phyloP scores from a whole-genome alignment of 1,140 invertebrate genomes.

The Conus betulinus region DNA sequence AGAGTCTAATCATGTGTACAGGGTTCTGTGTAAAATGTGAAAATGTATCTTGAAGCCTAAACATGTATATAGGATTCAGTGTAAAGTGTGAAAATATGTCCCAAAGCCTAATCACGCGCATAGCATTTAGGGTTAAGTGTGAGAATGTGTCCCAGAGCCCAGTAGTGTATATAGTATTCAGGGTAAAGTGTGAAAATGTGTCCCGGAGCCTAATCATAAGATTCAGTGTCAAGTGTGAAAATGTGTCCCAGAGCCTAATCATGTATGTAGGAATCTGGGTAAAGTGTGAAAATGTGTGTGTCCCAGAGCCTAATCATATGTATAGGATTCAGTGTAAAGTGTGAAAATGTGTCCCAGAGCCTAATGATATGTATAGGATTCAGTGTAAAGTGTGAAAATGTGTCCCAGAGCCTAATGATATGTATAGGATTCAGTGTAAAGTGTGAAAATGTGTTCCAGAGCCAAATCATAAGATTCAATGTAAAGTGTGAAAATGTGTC shows the following conservation, averaged over 20 bases:
- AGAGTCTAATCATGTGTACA: too few relatives aligned
- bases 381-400: background rate
- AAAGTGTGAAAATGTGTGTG: too few relatives aligned
- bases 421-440: too few relatives aligned
- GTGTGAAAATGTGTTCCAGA: background rate
- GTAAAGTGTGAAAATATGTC: background rate
- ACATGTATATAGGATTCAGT: too few relatives aligned
- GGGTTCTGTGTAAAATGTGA: too few relatives aligned
- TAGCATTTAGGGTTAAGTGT: too few relatives aligned
- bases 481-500: background rate
- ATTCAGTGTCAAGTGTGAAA: too few relatives aligned
- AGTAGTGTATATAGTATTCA: too few relatives aligned
- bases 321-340: too few relatives aligned
- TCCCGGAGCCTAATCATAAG: too few relatives aligned
- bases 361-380: background rate
- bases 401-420: background rate
- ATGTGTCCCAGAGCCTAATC: slow-evolving; percentile 11
- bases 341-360: slow-evolving; percentile 10
- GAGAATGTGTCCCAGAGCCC: slow-evolving; percentile 10
- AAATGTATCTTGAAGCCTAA: background rate
- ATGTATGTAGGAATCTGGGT: too few relatives aligned
- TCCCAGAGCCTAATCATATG: slow-evolving; percentile 21
- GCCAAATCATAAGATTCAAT: background rate
- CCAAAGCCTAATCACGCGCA: background rate
- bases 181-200: too few relatives aligned